Evolutionary conservation across 2,113 vertebrate genomes (phyloP), one percentile per base, ranked within the genome.

Genomic region (Platycercus adscitus): DNA sequence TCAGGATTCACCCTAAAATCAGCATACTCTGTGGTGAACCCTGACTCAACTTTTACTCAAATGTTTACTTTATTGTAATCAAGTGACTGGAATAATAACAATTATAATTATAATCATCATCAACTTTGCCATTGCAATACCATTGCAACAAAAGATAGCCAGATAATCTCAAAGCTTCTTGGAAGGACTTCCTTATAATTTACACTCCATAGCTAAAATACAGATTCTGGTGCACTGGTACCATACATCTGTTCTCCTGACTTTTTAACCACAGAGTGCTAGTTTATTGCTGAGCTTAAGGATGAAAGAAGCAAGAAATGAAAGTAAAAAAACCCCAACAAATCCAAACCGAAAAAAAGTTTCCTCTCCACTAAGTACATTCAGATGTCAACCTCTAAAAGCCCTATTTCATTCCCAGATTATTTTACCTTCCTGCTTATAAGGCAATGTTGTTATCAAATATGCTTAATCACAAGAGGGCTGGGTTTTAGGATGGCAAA

Each of bases 201-300:
- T 94, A 96, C 95, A 68, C 81, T 61, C 85, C 31, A 52, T 63
- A 53, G 91, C 84, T 97, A 95, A 97, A 98, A 94, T 75, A 93
- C 76, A 95, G 94, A 97, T 93, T 81, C 88, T 95, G 91, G 96
- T 96, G 77, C 88, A 95, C 94, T 95, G 70, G 87, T 95, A 89
- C 92, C 55, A 83, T 98, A 96, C 98, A 98, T 98, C 98, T 98
- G 98, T 95, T 98, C 91, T 79, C 91, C 93, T 98, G 98, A 98
- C 98, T 98, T 98, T 97, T 98, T 98, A 98, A 98, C 98, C 98
- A 98, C 80, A 91, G 95, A 98, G 98, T 98, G 98, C 97, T 98
- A 98, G 98, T 98, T 98, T 98, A 98, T 98, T 97, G 98, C 98
- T 92, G 94, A 98, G 98, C 98, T 98, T 98, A 98, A 97, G 98